Evolutionary conservation across 2,113 vertebrate genomes (phyloP).

Genomic region (Myxocyprinus asiaticus): DNA sequence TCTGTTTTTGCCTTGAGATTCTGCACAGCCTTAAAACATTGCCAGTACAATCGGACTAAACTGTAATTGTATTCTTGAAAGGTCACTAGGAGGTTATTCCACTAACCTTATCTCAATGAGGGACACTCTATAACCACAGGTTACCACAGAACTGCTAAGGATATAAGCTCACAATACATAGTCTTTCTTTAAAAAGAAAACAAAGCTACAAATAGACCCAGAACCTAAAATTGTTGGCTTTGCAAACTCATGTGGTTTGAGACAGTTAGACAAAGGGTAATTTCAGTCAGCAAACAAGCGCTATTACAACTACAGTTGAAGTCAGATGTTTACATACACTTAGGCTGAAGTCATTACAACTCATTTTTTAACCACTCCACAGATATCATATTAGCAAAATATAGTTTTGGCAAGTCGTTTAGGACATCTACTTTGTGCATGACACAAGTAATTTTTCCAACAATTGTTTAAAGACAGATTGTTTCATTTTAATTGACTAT

Average conservation of each 20-base stretch:
- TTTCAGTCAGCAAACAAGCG: constrained; percentile 8
- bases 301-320: neutral
- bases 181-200: constrained; percentile 36
- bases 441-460: no score
- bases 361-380: no score
- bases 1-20: constrained; percentile 10
- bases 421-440: no score
- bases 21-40: constrained; percentile 16
- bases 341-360: no score
- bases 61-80: constrained; percentile 38
- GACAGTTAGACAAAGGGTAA: neutral
- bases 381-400: no score
- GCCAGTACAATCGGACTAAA: constrained; percentile 30
- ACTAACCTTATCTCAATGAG: constrained; percentile 44
- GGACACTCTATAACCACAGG: constrained; percentile 44
- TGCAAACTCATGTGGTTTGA: constrained; percentile 4
- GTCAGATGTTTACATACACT: no score
- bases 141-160: constrained; percentile 39
- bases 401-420: no score
- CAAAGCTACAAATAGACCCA: constrained; percentile 17
- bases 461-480: no score
- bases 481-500: no score
- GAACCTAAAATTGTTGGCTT: constrained; percentile 24
- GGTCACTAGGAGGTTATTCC: constrained; percentile 46
- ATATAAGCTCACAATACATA: constrained; percentile 25